phyloP scores from a whole-genome alignment of 2,113 vertebrate genomes.

The Cnemophilus loriae region DNA sequence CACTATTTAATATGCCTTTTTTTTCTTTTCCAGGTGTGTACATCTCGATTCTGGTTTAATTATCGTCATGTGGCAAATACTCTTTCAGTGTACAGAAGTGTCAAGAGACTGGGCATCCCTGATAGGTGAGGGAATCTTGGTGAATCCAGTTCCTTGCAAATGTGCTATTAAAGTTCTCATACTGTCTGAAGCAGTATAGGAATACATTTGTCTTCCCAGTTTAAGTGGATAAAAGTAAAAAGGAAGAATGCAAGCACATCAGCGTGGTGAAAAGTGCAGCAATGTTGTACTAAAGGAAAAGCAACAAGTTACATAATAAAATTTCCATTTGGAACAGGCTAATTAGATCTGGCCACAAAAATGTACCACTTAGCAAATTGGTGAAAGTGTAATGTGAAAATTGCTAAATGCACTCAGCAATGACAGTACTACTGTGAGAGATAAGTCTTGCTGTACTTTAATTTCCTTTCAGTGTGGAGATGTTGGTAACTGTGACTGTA shows the following conservation, averaged over 20 bases:
- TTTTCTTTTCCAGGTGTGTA: slow-evolving; percentile 82
- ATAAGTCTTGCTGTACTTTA: neutral
- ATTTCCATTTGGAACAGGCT: neutral
- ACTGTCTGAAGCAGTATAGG: neutral
- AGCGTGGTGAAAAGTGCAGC: neutral
- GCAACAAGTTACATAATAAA: neutral
- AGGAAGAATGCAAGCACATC: neutral
- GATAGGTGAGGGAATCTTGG: slow-evolving; percentile 81
- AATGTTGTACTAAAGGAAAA: neutral
- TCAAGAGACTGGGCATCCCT: slow-evolving; percentile 95
- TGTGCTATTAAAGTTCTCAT: neutral
- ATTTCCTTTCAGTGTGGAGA: neutral
- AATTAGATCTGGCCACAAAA: neutral
- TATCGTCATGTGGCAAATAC: slow-evolving; percentile 97
- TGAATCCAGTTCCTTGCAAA: neutral
- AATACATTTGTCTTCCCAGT: neutral
- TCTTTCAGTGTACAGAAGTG: slow-evolving; percentile 94
- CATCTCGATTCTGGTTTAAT: slow-evolving; percentile 98
- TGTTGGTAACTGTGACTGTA: neutral
- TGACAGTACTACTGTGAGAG: neutral
- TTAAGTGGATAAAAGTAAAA: neutral
- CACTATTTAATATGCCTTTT: neutral
- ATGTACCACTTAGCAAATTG: neutral
- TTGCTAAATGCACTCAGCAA: neutral
- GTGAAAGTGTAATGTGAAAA: neutral